A percentile compares a stretch with the other conserved stretches of the same genome.
Conservation (phyloP, 2,113 vertebrate genomes). For the Mobula birostris region DNA sequence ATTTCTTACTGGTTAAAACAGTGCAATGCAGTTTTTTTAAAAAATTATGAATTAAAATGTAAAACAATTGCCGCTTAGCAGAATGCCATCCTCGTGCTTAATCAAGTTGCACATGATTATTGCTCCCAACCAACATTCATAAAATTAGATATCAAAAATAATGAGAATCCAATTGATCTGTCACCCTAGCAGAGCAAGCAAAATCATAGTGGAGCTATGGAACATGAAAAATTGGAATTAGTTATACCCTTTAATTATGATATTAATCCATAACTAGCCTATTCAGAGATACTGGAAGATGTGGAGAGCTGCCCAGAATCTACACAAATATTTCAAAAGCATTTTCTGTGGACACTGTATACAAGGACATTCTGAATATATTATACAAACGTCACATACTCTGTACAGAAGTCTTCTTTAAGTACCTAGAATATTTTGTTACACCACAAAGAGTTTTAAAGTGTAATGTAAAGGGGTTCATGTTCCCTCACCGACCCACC, state of each 20-base stretch:
- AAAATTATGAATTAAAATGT: neutral
- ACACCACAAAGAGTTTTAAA: no score
- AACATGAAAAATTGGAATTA: neutral
- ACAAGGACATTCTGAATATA: neutral
- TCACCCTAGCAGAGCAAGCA: neutral
- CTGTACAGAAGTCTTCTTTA: no score
- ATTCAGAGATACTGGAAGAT: neutral
- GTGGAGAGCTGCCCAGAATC: neutral
- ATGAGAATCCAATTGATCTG: neutral
- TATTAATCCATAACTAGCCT: neutral
- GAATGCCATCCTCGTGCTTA: no score
- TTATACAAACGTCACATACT: neutral
- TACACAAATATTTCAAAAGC: neutral
- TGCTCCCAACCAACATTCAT: neutral
- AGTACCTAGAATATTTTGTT: no score
- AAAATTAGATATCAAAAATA: neutral
- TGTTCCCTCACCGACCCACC: no score
- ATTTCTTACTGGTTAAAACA: neutral
- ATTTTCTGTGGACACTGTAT: neutral
- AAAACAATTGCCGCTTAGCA: neutral
- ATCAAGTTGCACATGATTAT: neutral
- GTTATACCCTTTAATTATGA: neutral
- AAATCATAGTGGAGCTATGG: neutral
- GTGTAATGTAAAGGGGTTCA: no score
- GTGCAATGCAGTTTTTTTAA: neutral